Base-by-base conservation (phyloP, 2,113 vertebrate species). In the Chauna torquata region DNA sequence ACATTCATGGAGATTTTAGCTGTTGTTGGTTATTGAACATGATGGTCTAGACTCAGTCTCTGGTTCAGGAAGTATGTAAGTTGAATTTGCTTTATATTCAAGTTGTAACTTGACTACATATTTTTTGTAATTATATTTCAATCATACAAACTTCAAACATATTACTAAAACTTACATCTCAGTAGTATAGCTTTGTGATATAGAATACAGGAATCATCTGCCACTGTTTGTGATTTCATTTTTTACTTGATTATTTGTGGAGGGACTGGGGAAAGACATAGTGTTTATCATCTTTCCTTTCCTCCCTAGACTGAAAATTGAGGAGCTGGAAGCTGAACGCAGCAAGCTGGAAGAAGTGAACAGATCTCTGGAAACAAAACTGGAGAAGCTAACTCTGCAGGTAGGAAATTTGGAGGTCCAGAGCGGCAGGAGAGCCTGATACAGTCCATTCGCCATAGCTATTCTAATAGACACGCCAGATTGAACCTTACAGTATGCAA, bases 321-420 rank as follows among this genome's bases (percentile, higher is more conserved):
- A 99, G 97, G 99, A 99, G 94, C 96, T 99, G 82, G 99, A 99
- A 83, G 82, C 96, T 1, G 99, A 99, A 76, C 98, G 99, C 42
- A 98, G 98, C 50, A 98, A 94, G 23, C 95, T 99, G 90, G 98
- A 99, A 93, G 98, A 99, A 77, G 98, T 98, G 91, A 99, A 99
- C 78, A 98, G 96, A 86, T 75, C 88, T 25, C 97, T 99, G 94
- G 98, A 99, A 94, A 98, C 98, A 97, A 98, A 98, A 91, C 98
- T 99, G 94, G 99, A 99, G 97, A 98, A 98, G 86, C 92, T 99
- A 61, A 98, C 98, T 78, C 97, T 99, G 80, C 99, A 99, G 99
- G 99, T 99, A 97, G 76, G 95, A 44, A 17, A 5, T 1, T 44
- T 17, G 82, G 40, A 54, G 18, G 2, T 47, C 9, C 59, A 44